Evolutionary conservation across 2,888 invertebrate genomes (phyloP), one percentile per base, ranked within the genome.

Genomic region (Aleiodes testaceus): DNA sequence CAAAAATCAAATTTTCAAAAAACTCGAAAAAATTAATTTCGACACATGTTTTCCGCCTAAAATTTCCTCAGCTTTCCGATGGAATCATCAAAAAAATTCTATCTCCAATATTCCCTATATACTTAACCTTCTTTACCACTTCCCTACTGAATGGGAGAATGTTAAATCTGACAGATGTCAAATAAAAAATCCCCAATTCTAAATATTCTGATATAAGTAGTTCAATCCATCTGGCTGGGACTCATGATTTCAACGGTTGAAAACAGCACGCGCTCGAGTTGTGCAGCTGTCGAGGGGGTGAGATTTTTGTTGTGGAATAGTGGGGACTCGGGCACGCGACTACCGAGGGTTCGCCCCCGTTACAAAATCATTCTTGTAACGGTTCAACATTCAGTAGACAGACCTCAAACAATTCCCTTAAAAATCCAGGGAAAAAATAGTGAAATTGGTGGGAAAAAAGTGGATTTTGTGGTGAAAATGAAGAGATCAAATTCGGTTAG

Each of bases 401-500:
- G 73, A 68, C 47, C 65, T 36, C 2, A 36, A 36, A 9, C 36
- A 36, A 36, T 2, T 36, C 36, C 7, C 9, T 36, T 36, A 11
- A 36, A 36, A 36, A 36, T 1, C 11, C 11, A 26, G 36, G 9
- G 36, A 36, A 36, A 65, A 66, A 22, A 9, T 14, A 55, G 55
- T 55, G 52, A 22, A 20, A 14, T 20, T 12, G 22, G 0, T 20
- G 16, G n/a, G n/a, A n/a, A n/a, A n/a, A n/a, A n/a, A n/a, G n/a
- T n/a, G n/a, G n/a, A 64, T 22, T 66, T 47, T 36, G 53, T n/a
- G 69, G 45, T n/a, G n/a, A 74, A 53, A 71, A 85, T 85, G 85
- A 85, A 85, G 77, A 79, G 85, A 76, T 84, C 81, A 52, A 80
- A 76, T n/a, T 83, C 84, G 80, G 85, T 85, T 78, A 83, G 84